These are phyloP conservation scores for Aradus depressus DNA, from an alignment of 2,888 invertebrate genomes.

Conservation along the genomic window DNA sequence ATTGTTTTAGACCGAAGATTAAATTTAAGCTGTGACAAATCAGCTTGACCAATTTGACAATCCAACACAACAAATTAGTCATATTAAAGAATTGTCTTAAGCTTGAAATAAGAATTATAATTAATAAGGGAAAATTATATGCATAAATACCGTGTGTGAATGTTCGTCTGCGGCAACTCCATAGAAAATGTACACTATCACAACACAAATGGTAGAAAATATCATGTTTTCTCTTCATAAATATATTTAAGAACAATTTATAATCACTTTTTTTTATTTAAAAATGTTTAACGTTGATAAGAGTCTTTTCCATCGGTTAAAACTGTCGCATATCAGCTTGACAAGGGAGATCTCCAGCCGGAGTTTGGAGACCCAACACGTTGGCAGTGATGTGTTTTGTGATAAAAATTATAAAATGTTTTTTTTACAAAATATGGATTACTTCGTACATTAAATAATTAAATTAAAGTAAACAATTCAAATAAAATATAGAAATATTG, in stretches of 20 bases:
- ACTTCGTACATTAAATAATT: too few relatives aligned
- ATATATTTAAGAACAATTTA: not conserved
- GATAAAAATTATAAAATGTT: too few relatives aligned
- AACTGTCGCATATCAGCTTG: not conserved
- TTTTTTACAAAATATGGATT: too few relatives aligned
- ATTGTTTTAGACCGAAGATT: too few relatives aligned
- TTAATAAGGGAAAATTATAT: slow-evolving; percentile 4
- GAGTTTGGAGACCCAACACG: slow-evolving; percentile 12
- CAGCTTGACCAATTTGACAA: too few relatives aligned
- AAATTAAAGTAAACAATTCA: too few relatives aligned
- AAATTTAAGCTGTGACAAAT: too few relatives aligned
- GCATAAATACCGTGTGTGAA: slow-evolving; percentile 57
- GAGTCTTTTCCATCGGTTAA: not conserved
- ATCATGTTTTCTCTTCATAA: slow-evolving; percentile 9
- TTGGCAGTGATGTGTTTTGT: slow-evolving; percentile 17
- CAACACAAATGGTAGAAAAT: slow-evolving; percentile 1
- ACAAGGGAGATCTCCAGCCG: slow-evolving; percentile 5
- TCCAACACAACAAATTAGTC: not conserved
- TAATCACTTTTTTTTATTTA: too few relatives aligned
- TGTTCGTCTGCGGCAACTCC: slow-evolving; percentile 53
- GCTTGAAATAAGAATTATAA: too few relatives aligned
- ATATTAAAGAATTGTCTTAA: not conserved
- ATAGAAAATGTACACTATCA: slow-evolving; percentile 12
- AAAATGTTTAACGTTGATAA: too few relatives aligned
- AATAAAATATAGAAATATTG: too few relatives aligned